Conservation (phyloP, 1,140 invertebrate genomes). For the Hylyphantes graminicola region DNA sequence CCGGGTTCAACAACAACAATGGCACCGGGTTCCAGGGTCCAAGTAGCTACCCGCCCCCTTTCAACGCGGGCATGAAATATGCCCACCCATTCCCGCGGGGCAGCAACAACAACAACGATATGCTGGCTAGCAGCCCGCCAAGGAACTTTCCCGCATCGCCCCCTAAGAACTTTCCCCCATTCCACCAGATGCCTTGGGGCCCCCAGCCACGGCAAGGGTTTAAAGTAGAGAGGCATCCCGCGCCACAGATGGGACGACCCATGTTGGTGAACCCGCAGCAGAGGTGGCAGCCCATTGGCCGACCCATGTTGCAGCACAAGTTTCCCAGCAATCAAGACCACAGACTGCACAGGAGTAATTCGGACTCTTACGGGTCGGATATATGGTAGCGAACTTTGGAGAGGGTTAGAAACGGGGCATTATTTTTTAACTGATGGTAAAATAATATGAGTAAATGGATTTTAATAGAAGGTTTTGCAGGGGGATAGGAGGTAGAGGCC, state of each 20-base stretch:
- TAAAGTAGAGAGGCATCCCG: slow-evolving; percentile 6
- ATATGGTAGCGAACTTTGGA: too few relatives aligned
- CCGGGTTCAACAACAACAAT: not conserved
- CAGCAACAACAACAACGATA: slow-evolving; percentile 4
- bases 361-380: not conserved
- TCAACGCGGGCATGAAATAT: not conserved
- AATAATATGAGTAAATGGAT: too few relatives aligned
- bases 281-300: too few relatives aligned
- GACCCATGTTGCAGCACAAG: too few relatives aligned
- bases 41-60: slow-evolving; percentile 2
- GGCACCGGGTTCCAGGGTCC: slow-evolving; percentile 21
- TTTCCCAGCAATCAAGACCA: not conserved
- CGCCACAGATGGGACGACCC: not conserved
- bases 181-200: slow-evolving; percentile 5
- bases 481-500: too few relatives aligned
- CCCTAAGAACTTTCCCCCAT: slow-evolving; percentile 28
- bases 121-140: slow-evolving; percentile 27
- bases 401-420: too few relatives aligned
- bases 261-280: too few relatives aligned
- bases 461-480: too few relatives aligned
- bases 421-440: too few relatives aligned
- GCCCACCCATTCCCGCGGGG: slow-evolving; percentile 13
- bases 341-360: slow-evolving; percentile 23
- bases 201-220: not conserved
- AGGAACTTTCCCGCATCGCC: slow-evolving; percentile 20